Percentiles rank a stretch among this genome's conserved stretches.
These are phyloP conservation scores for Dermochelys coriacea DNA, from an alignment of 2,797 vertebrate genomes.

Conservation along the genomic window DNA sequence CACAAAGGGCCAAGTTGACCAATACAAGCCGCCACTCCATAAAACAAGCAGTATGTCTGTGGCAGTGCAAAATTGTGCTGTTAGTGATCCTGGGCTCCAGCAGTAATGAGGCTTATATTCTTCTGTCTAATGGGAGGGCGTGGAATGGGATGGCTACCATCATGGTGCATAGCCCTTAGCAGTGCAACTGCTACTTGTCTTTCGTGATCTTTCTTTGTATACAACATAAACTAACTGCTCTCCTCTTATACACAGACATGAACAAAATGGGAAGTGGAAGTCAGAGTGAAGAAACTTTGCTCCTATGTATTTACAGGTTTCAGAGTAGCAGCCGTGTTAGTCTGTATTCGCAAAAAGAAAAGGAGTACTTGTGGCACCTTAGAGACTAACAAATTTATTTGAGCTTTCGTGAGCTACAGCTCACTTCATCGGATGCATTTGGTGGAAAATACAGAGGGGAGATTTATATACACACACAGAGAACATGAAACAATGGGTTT, in stretches of 20 bases:
- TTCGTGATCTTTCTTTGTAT: conserved; percentile 28
- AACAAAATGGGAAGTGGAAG: neutral
- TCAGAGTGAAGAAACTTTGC: conserved; percentile 33
- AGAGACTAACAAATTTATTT: too few relatives aligned
- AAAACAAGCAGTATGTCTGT: conserved; percentile 34
- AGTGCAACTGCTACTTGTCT: conserved; percentile 52
- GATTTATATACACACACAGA: too few relatives aligned
- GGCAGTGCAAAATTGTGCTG: conserved; percentile 33
- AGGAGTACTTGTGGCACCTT: too few relatives aligned
- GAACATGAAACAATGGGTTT: too few relatives aligned
- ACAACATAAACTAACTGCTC: neutral
- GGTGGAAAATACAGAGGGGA: too few relatives aligned
- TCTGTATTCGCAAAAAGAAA: too few relatives aligned
- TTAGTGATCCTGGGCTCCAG: neutral
- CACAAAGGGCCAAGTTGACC: conserved; percentile 71
- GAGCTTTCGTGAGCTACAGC: too few relatives aligned
- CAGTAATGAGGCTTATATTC: conserved; percentile 18
- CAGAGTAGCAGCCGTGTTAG: too few relatives aligned
- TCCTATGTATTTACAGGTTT: neutral
- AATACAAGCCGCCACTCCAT: conserved; percentile 44
- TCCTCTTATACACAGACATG: neutral
- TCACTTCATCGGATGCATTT: too few relatives aligned
- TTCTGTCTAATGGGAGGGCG: neutral
- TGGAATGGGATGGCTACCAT: neutral
- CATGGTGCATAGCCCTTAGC: conserved; percentile 14